Percentiles rank a stretch among this genome's conserved stretches.
phyloP scores from a whole-genome alignment of 2,797 vertebrate species.

The Monodelphis domestica region DNA sequence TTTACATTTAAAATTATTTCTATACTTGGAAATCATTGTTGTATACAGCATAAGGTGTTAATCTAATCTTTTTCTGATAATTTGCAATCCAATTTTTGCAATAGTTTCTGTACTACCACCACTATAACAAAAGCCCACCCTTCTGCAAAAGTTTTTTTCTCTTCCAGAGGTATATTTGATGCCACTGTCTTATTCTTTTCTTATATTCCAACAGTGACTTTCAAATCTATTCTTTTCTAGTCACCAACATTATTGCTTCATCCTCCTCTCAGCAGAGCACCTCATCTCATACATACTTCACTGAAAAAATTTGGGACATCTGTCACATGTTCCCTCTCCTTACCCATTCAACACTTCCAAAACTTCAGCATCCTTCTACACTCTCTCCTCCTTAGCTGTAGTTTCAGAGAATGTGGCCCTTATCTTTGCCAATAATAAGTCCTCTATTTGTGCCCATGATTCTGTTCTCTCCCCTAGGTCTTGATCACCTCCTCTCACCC shows the following conservation, averaged over 20 bases:
- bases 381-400: not conserved
- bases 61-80: not conserved
- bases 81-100: not conserved
- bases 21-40: not conserved
- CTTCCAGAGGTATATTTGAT: not conserved
- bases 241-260: not conserved
- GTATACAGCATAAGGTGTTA: not conserved
- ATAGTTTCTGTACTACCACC: not conserved
- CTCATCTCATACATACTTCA: not conserved
- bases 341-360: not conserved
- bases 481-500: too few species aligned
- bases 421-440: too few species aligned
- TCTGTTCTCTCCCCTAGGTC: not conserved
- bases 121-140: not conserved
- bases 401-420: too few species aligned
- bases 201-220: not conserved
- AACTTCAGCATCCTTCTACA: not conserved
- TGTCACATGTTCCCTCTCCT: not conserved
- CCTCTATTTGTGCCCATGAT: conserved; percentile 1
- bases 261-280: not conserved
- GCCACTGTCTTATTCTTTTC: not conserved
- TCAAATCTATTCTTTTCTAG: not conserved
- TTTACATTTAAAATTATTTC: not conserved
- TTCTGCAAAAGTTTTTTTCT: not conserved
- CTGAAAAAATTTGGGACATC: not conserved